Evolutionary conservation across 2,113 vertebrate genomes (phyloP), one percentile per base, ranked within the genome.

Genomic region (Dicentrarchus labrax): DNA sequence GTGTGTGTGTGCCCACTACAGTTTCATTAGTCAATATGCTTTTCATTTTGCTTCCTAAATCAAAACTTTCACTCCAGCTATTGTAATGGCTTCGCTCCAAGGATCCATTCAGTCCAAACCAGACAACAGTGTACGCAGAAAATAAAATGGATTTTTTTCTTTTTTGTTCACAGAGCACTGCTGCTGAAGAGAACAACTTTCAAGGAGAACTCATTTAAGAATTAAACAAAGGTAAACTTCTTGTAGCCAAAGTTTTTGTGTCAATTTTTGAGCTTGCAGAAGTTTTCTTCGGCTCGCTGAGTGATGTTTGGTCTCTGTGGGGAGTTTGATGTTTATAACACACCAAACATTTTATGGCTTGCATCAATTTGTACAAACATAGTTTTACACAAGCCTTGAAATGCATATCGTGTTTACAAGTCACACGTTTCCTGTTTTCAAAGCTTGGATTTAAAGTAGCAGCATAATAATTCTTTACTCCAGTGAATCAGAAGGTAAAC

Each of bases 11-110:
- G 41, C 11, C 60, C 78, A 68, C 41, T 13, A 54, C 15, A 59
- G 65, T 75, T 71, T 84, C 19, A n/a, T 59, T 21, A 1, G 70
- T 86, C 83, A 45, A 71, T 77, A 82, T 64, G 10, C 47, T 62
- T 68, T 81, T 74, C 57, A 65, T 57, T 76, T 41, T 53, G 30
- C 67, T 59, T n/a, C 48, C 60, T 57, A 21, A 69, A 73, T 80
- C 72, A 72, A 47, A 78, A 62, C 51, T 62, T 69, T 86, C 3
- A 45, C 74, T 73, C 19, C 39, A 47, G 21, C 69, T 54, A 39
- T 73, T 36, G 48, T 0, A 39, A 38, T 76, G 4, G 5, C 53
- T 80, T 53, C n/a, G 22, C 48, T 74, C 21, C 17, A 21, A 48
- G 22, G 15, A 62, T 78, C 60, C 38, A 75, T 74, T 80, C 45